Percentiles rank a stretch among this genome's conserved stretches.
Evolutionary conservation across 2,113 vertebrate species (phyloP).

Genomic region (Calonectris borealis): DNA sequence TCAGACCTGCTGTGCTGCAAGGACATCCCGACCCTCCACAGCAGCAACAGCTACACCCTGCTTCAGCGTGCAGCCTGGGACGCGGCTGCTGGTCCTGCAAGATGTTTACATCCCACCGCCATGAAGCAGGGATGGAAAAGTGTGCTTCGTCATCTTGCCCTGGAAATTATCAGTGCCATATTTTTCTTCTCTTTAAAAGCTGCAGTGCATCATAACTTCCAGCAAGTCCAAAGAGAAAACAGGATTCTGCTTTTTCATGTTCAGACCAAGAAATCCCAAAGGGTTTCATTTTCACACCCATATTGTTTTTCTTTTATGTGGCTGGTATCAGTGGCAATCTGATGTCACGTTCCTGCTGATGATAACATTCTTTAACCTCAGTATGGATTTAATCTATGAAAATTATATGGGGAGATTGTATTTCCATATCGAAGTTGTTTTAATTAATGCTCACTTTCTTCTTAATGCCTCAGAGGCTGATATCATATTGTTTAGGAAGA

Average conservation of each 20-base stretch:
- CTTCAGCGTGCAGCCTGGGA: neutral
- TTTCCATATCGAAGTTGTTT: neutral
- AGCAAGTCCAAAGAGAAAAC: neutral
- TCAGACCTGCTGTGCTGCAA: neutral
- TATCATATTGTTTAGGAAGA: neutral
- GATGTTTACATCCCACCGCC: neutral
- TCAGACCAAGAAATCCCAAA: neutral
- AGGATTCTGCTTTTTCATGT: neutral
- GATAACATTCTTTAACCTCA: neutral
- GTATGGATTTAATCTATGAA: neutral
- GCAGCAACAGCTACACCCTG: no score
- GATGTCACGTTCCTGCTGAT: neutral
- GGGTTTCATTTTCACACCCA: neutral
- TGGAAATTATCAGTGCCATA: neutral
- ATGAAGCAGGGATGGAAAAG: neutral
- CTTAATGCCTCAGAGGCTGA: neutral
- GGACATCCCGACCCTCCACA: neutral
- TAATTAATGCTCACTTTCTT: constrained; percentile 1
- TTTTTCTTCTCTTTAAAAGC: neutral
- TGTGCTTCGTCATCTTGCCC: no score
- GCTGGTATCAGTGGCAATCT: neutral
- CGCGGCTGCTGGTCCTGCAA: neutral
- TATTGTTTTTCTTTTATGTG: neutral
- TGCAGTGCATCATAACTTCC: neutral
- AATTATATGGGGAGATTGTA: neutral